Conservation (phyloP, 2,888 invertebrate genomes). For the Leptinotarsa rubiginosa region DNA sequence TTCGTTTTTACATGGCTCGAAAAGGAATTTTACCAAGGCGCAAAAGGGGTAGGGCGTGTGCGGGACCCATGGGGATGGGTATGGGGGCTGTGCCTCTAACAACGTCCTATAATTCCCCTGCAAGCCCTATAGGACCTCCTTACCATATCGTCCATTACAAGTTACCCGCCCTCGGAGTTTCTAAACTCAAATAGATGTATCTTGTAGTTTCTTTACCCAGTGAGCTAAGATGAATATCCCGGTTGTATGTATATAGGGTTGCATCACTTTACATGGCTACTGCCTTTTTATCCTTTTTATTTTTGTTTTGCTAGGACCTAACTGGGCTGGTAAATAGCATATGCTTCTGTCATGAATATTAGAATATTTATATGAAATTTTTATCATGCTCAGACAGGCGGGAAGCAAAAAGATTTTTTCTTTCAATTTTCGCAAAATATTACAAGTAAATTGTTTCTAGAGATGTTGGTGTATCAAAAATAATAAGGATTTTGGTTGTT, state of each 20-base stretch:
- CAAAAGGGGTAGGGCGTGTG: constrained; percentile 76
- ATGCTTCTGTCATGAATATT: not conserved
- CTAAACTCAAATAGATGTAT: constrained; percentile 64
- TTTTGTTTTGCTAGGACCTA: not conserved
- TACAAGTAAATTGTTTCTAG: no score
- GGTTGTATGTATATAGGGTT: constrained; percentile 6
- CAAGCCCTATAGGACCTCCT: constrained; percentile 78
- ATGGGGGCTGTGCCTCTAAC: constrained; percentile 52
- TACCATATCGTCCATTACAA: constrained; percentile 84
- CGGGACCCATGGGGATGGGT: constrained; percentile 67
- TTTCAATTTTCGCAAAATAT: no score
- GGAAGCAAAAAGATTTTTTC: no score
- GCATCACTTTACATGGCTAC: not conserved
- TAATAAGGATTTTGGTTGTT: not conserved
- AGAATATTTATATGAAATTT: no score
- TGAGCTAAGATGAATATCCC: not conserved
- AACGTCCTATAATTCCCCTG: constrained; percentile 64
- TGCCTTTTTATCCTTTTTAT: not conserved
- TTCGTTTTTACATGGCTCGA: constrained; percentile 89
- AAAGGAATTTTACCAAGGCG: constrained; percentile 85
- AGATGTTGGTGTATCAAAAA: not conserved
- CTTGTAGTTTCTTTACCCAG: not conserved
- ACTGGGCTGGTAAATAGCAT: not conserved
- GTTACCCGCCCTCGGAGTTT: constrained; percentile 74
- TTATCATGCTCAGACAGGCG: no score